Evolutionary conservation across 2,113 vertebrate genomes (phyloP), one percentile per base, ranked within the genome.

Genomic region (Megaceryle torquata): DNA sequence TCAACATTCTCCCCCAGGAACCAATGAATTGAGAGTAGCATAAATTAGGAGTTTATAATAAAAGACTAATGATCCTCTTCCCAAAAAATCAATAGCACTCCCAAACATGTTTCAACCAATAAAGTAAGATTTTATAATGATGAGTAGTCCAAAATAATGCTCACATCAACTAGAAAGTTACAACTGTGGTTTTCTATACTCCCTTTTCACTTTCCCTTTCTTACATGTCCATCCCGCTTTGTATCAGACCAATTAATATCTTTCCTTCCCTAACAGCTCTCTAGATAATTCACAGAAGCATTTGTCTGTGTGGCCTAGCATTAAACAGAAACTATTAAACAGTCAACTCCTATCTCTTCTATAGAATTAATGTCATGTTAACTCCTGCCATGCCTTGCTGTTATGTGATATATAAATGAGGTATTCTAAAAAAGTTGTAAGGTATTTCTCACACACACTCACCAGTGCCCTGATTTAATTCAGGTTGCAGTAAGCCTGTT

Each of bases 301-400:
- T 96, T 97, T 96, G 80, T 95, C 95, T 96, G 78, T 95, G 91
- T 96, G 95, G 93, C 77, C 94, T 96, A 93, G 89, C 91, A 96
- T 96, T 97, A 97, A 96, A 95, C 71, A 97, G 97, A 96, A 96
- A 96, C 96, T 95, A 96, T 96, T 97, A 96, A 97, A 96, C 75
- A 96, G 92, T 93, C 95, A 96, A 64, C 79, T 97, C 75, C 65
- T 96, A 92, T 91, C 77, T 92, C 64, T 96, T 93, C 74, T 79
- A 69, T 68, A 95, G 92, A 96, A 96, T 93, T 94, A 92, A 96
- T 85, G 77, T 79, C 70, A 63, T 54, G 29, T 97, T 96, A 96
- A 96, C 96, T 94, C 93, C 57, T 91, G 59, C 63, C 12, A 78
- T 93, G 63, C 92, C 86, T 81, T 83, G 70, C 16, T 94, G 50